These are phyloP conservation scores for Antedon mediterranea DNA, from an alignment of 53 echinoderm and acorn worm genomes.

Conservation along the genomic window DNA sequence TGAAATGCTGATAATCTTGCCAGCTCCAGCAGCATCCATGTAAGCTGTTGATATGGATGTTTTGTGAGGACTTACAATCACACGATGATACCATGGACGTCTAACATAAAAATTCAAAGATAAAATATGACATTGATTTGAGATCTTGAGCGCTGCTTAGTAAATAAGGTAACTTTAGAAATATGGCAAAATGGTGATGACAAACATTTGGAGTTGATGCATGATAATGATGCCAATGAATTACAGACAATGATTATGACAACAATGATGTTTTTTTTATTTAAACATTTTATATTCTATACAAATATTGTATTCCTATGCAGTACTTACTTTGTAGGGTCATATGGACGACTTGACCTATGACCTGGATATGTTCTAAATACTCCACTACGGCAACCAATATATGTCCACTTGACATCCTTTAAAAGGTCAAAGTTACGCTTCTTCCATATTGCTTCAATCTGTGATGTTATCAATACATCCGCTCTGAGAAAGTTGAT, in stretches of 20 bases:
- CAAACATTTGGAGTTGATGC: too few species aligned
- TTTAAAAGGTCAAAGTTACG: conserved; percentile 51
- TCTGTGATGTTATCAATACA: conserved; percentile 86
- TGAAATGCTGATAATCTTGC: conserved; percentile 96
- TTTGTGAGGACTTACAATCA: conserved; percentile 66
- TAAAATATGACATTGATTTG: too few species aligned
- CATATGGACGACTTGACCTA: conserved; percentile 77
- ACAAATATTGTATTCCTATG: too few species aligned
- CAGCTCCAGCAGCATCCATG: conserved; percentile 97
- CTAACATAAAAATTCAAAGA: too few species aligned
- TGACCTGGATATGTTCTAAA: conserved; percentile 97
- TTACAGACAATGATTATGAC: too few species aligned
- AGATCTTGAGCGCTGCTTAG: too few species aligned
- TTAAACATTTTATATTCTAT: too few species aligned
- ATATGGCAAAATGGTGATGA: too few species aligned
- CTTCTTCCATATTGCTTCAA: conserved; percentile 76
- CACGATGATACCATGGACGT: conserved; percentile 87
- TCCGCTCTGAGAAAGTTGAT: conserved; percentile 58
- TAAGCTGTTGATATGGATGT: conserved; percentile 94
- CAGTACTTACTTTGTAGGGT: conserved; percentile 95
- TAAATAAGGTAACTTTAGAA: too few species aligned
- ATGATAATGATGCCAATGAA: too few species aligned
- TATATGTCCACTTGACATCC: conserved; percentile 98
- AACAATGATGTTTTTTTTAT: too few species aligned
- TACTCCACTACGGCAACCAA: conserved; percentile 82